Evolutionary conservation across 2,113 vertebrate genomes (phyloP).

Genomic region (Reinhardtius hippoglossoides): DNA sequence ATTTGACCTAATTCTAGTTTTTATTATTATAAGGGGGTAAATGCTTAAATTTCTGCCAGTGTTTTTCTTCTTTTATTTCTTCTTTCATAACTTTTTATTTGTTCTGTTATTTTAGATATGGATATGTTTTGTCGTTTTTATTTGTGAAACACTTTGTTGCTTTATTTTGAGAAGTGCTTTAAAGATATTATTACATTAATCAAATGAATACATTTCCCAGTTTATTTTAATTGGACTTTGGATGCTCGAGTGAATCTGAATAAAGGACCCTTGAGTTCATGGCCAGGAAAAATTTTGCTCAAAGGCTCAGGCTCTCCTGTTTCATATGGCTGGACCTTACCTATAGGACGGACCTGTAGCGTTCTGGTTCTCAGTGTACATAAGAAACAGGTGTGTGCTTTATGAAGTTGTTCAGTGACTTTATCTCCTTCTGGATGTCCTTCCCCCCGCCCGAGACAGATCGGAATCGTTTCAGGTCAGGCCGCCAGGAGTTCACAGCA

Average conservation of each 20-base stretch:
- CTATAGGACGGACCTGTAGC: constrained; percentile 26
- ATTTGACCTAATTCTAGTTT: too few relatives aligned
- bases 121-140: too few relatives aligned
- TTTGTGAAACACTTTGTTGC: too few relatives aligned
- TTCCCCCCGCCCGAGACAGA: constrained; percentile 59
- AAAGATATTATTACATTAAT: background rate
- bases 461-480: constrained; percentile 73
- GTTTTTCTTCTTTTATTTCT: too few relatives aligned
- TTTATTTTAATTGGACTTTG: background rate
- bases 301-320: constrained; percentile 7
- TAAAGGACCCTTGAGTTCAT: background rate
- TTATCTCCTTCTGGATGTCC: constrained; percentile 65
- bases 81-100: too few relatives aligned
- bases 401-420: constrained; percentile 63
- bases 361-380: constrained; percentile 40
- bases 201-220: background rate
- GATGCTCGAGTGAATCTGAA: background rate
- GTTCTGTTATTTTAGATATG: too few relatives aligned
- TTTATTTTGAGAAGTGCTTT: too few relatives aligned
- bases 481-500: constrained; percentile 67
- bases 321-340: constrained; percentile 30
- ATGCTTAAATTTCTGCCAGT: too few relatives aligned
- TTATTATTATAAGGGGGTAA: too few relatives aligned
- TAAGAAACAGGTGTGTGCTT: constrained; percentile 52
- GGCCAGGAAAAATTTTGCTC: constrained; percentile 16